Percentiles rank a stretch among this genome's conserved stretches.
These are phyloP conservation scores for Acanthis flammea DNA, from an alignment of 2,797 vertebrate species.

Conservation along the genomic window DNA sequence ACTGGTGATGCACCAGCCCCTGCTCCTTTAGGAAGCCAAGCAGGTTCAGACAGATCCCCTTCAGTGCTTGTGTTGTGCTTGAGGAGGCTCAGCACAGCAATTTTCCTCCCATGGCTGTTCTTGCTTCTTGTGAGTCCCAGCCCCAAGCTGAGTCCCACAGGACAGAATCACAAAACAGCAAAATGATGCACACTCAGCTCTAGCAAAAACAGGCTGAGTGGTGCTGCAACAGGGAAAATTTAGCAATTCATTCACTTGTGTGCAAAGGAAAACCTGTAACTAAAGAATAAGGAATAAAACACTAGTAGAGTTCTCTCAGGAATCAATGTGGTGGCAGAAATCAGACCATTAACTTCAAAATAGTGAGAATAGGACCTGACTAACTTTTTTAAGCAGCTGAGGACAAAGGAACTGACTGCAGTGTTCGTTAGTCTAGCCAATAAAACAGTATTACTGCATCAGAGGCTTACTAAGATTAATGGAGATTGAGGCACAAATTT, in stretches of 20 bases:
- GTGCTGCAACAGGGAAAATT: not conserved
- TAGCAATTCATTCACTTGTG: not conserved
- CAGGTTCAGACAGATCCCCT: not conserved
- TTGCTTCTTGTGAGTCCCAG: not conserved
- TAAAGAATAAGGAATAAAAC: not conserved
- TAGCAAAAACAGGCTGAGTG: not conserved
- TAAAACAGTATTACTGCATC: conserved; percentile 40
- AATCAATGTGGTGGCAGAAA: not conserved
- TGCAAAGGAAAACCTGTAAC: not conserved
- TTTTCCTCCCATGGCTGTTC: not conserved
- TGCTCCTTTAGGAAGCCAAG: not conserved
- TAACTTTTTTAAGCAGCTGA: conserved; percentile 40
- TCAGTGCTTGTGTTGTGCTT: not conserved
- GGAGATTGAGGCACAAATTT: conserved; percentile 57
- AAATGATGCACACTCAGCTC: not conserved
- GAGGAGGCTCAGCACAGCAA: not conserved
- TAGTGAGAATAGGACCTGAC: not conserved
- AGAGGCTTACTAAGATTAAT: conserved; percentile 58
- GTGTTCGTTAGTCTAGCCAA: conserved; percentile 56
- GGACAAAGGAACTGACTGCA: conserved; percentile 31
- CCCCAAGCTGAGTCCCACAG: not conserved
- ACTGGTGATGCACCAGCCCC: not conserved
- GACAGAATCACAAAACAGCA: not conserved
- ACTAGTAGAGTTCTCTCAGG: not conserved
- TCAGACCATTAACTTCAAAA: conserved; percentile 37